A percentile compares a stretch with the other conserved stretches of the same genome.
Evolutionary conservation across 1,140 invertebrate genomes (phyloP).

Genomic region (Camponotus floridanus): DNA sequence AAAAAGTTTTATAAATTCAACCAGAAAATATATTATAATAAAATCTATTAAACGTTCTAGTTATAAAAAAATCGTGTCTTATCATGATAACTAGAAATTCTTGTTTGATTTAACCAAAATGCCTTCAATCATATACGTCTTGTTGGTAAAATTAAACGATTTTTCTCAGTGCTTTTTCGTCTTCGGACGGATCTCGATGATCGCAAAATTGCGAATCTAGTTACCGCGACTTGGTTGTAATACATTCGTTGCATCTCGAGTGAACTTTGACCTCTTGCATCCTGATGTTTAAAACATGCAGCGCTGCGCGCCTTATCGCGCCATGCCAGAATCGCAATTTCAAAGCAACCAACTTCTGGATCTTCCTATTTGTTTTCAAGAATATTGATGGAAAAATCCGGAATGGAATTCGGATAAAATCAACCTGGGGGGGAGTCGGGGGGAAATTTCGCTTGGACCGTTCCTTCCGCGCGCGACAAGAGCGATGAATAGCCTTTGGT

Average conservation of each 20-base stretch:
- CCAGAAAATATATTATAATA: no score
- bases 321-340: slow-evolving; percentile 31
- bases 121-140: no score
- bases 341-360: slow-evolving; percentile 16
- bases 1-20: no score
- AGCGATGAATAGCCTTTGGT: neutral
- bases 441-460: neutral
- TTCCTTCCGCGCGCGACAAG: neutral
- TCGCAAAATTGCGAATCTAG: slow-evolving; percentile 37
- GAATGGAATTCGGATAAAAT: neutral
- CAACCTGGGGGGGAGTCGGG: neutral
- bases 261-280: slow-evolving; percentile 32
- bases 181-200: neutral
- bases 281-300: slow-evolving; percentile 55
- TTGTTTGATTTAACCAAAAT: no score
- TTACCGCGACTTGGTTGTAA: slow-evolving; percentile 25
- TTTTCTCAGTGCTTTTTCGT: no score
- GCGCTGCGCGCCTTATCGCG: neutral
- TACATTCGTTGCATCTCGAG: slow-evolving; percentile 12
- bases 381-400: slow-evolving; percentile 15
- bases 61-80: no score
- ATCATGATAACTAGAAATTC: no score
- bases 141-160: no score
- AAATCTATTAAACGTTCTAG: no score
- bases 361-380: slow-evolving; percentile 31